Percentiles rank a stretch among this genome's conserved stretches.
Evolutionary conservation across 2,797 vertebrate genomes (phyloP).

Genomic region (Spheniscus humboldti): DNA sequence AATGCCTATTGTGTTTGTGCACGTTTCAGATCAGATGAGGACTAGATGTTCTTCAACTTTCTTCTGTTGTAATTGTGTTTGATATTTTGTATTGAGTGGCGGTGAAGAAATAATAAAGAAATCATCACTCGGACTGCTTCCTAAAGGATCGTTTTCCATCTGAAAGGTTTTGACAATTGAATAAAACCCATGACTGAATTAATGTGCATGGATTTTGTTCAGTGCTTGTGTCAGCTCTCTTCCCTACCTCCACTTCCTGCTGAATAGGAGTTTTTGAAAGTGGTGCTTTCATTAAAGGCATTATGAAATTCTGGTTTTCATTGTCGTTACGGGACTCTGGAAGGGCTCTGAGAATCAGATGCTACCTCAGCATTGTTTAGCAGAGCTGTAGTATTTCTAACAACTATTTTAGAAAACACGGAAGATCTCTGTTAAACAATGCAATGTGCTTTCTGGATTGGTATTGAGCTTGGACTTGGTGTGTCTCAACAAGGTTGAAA

Average conservation of each 20-base stretch:
- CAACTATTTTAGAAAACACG: not conserved
- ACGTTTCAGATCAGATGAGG: not conserved
- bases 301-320: not conserved
- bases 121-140: not conserved
- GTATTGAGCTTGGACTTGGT: not conserved
- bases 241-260: not conserved
- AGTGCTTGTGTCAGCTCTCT: not conserved
- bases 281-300: not conserved
- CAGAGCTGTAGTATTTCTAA: not conserved
- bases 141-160: slow-evolving; percentile 6
- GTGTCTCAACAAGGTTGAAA: not conserved
- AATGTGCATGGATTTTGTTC: not conserved
- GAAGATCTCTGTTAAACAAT: not conserved
- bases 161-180: slow-evolving; percentile 31
- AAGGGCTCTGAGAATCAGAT: not conserved
- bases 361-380: not conserved
- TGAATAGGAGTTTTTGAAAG: not conserved
- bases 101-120: slow-evolving; percentile 19
- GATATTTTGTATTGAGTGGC: not conserved
- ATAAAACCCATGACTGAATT: slow-evolving; percentile 12
- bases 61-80: not conserved
- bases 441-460: not conserved
- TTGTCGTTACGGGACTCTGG: not conserved
- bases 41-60: not conserved
- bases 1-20: slow-evolving; percentile 10